Evolutionary conservation across 64 coral and sea anemone species (phyloP), one percentile per base, ranked within the genome.

Genomic region (Acropora tenuis): DNA sequence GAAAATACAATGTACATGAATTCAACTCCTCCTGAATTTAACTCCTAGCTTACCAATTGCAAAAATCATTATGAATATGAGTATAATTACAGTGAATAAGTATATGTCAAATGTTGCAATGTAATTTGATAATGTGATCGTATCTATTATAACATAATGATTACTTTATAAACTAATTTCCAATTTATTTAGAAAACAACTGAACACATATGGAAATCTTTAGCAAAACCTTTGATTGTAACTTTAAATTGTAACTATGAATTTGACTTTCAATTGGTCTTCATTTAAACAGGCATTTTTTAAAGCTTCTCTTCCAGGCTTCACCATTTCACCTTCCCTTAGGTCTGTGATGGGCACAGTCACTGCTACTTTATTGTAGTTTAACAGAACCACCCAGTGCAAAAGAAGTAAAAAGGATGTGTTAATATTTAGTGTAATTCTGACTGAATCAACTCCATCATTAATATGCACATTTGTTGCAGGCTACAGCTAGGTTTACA

Each of bases 321-420:
- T 73, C 71, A 73, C 71, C 71, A 73, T 73, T 73, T 73, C 71
- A 9, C 71, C 71, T 73, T 73, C 71, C 71, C 42, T 42, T 73
- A 73, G 18, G 71, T 73, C 71, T 73, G 71, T 73, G 6, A 30
- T 73, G 71, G 71, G 71, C 71, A 73, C n/a, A 73, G 71, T 73
- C 71, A 73, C 71, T 41, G 71, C 6, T 30, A 41, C 40, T 73
- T 73, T 18, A 30, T 30, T 73, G 71, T 18, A 18, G 40, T 73
- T 73, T 73, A 73, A 73, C 13, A 40, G 18, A 40, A 73, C 71
- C 71, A 73, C 13, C 71, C 71, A 41, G 71, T 6, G 71, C 30
- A 18, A 40, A 73, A 73, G 13, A 73, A 73, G 42, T 18, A 73
- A 6, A 3, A 3, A 73, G 71, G 15, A 17, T 2, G 42, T 73